Conservation (phyloP, 2,888 invertebrate species). For the Caenorhabditis sinica region DNA sequence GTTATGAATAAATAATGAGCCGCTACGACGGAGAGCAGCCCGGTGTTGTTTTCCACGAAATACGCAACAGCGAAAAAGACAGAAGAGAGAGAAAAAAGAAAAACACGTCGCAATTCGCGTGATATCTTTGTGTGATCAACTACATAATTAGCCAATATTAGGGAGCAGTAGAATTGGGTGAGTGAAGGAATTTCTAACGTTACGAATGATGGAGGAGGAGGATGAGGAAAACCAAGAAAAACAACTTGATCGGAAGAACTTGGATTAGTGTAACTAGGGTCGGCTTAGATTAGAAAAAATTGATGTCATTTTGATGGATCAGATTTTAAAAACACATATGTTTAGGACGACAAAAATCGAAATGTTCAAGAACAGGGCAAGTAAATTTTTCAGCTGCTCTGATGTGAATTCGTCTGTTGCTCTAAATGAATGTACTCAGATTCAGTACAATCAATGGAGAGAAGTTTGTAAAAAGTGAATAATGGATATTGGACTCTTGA, state of each 20-base stretch:
- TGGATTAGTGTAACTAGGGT: background rate
- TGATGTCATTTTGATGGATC: background rate
- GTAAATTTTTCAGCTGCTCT: too few species aligned
- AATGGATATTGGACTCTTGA: too few species aligned
- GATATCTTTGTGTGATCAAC: constrained; percentile 19
- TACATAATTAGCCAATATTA: constrained; percentile 21
- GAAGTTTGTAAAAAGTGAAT: too few species aligned
- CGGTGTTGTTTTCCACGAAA: constrained; percentile 3
- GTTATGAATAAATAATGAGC: constrained; percentile 24
- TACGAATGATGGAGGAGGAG: background rate
- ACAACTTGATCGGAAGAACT: background rate
- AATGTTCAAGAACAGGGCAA: background rate
- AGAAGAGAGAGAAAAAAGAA: constrained; percentile 13
- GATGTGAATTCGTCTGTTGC: background rate
- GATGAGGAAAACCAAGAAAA: background rate
- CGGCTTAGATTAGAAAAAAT: background rate
- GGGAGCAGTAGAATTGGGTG: background rate
- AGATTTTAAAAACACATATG: too few species aligned
- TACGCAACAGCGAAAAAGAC: background rate
- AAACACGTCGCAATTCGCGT: constrained; percentile 19
- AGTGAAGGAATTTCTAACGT: background rate
- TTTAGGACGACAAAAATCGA: too few species aligned
- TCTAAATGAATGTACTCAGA: too few species aligned
- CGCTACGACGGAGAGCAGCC: background rate
- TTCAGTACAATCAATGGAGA: too few species aligned